Evolutionary conservation across 2,888 invertebrate genomes (phyloP), one percentile per base, ranked within the genome.

Genomic region (Cecidostiba fungosa): DNA sequence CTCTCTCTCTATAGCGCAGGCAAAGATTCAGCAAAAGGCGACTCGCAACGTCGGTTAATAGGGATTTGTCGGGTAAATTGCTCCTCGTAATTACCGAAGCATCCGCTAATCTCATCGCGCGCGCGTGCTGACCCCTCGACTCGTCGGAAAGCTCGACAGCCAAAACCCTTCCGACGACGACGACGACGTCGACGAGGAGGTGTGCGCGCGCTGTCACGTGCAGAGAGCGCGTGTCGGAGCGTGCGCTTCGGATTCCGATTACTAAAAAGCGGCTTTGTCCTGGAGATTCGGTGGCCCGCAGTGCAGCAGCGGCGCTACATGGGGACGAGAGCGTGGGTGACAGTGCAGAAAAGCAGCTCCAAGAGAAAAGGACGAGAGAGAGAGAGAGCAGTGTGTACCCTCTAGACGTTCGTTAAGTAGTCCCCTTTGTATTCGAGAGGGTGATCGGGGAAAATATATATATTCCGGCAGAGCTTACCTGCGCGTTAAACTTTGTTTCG

Each of bases 41-140:
- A 82, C 72, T 84, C 83, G n/a, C n/a, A 85, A 78, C 87, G 86
- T 87, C 88, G 88, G 88, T 91, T 91, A 91, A 91, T 91, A 88
- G 90, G 91, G 91, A 91, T 91, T 91, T 90, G 87, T 89, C 82
- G 89, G 89, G 90, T 90, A 92, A 92, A 92, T 92, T 92, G 91
- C 91, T 89, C 89, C 90, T 89, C 39, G 91, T 91, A 92, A 92
- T 92, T 91, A 92, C 91, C 89, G 90, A 90, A 90, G 90, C 88
- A 88, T 86, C 88, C 88, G 90, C 90, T 92, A 92, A 92, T 92
- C 92, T 91, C 90, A 87, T 88, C 87, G 86, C 87, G 89, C 19
- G 16, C n/a, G 88, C 86, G n/a, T n/a, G n/a, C 85, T 88, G 90
- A 90, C 90, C 89, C 90, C 89, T 88, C 87, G 88, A 84, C 84